Evolutionary conservation across 2,113 vertebrate genomes (phyloP).

Genomic region (Ophiodon elongatus): DNA sequence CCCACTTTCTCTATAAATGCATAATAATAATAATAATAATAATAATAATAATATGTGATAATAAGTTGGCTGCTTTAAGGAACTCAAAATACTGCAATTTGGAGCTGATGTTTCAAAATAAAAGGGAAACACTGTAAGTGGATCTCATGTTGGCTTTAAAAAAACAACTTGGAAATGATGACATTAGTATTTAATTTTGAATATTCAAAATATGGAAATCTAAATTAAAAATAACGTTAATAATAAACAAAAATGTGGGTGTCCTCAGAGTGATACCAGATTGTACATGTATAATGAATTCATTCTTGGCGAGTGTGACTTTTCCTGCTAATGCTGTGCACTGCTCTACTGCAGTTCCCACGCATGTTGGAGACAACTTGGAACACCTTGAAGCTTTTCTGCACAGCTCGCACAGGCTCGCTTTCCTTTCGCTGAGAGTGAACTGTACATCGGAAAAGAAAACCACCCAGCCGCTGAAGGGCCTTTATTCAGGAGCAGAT

Average conservation of each 20-base stretch:
- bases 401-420: neutral
- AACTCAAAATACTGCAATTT: neutral
- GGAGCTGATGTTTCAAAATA: neutral
- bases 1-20: neutral
- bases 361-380: neutral
- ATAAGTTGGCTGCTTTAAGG: neutral
- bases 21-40: neutral
- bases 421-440: neutral
- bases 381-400: neutral
- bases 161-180: neutral
- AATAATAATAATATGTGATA: neutral
- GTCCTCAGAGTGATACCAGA: neutral
- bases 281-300: neutral
- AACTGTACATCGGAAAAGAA: neutral
- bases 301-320: neutral
- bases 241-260: too few species aligned
- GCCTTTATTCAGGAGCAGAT: neutral
- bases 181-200: neutral
- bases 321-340: neutral
- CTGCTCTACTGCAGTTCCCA: neutral
- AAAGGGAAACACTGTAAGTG: neutral
- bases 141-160: neutral
- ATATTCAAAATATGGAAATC: neutral
- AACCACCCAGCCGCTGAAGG: neutral
- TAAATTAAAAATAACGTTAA: neutral